Base-by-base conservation (phyloP, 2,113 vertebrate genomes). In the Leucopsar rothschildi region DNA sequence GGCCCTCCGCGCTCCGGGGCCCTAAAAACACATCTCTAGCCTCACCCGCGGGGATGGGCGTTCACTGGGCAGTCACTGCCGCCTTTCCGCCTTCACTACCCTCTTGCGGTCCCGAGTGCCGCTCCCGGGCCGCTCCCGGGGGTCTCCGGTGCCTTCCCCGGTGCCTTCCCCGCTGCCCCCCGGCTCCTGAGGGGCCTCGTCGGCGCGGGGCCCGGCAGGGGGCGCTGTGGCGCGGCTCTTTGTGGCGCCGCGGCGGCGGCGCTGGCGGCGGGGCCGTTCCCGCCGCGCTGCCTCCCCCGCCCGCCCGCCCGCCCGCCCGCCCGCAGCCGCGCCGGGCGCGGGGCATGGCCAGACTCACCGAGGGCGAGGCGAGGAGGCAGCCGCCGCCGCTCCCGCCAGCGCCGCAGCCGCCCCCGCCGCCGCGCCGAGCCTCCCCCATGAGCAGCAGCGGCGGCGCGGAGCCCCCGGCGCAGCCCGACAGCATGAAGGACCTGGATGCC, bases 401-500 rank as follows among this genome's bases (percentile, higher is more conserved):
- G 49, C 49, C 49, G 49, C 49, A 50, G 64, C 64, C 64, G 44
- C 64, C 64, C 44, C 47, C 47, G 47, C 98, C 97, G 97, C 98
- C 98, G 98, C 97, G 98, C 97, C 97, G 98, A 92, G 98, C 98
- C 92, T 99, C 99, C 98, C 98, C 98, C 97, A 99, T 99, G 99
- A 99, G 99, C 99, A 95, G 83, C 98, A 98, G 97, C 97, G 98
- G 98, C 98, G 98, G 98, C 98, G 98, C 99, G 98, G 98, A 99
- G 98, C 98, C 98, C 97, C 98, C 98, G 96, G 98, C 98, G 96
- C 99, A 98, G 98, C 98, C 98, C 98, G 99, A 99, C 98, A 98
- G 97, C 98, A 99, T 99, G 98, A 99, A 99, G 98, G 99, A 99
- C 98, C 98, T 99, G 98, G 99, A 99, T 97, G 99, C 99, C 97